A percentile compares a stretch with the other conserved stretches of the same genome.
These are phyloP conservation scores for Phengaris arion DNA, from an alignment of 2,888 invertebrate genomes.

Conservation along the genomic window DNA sequence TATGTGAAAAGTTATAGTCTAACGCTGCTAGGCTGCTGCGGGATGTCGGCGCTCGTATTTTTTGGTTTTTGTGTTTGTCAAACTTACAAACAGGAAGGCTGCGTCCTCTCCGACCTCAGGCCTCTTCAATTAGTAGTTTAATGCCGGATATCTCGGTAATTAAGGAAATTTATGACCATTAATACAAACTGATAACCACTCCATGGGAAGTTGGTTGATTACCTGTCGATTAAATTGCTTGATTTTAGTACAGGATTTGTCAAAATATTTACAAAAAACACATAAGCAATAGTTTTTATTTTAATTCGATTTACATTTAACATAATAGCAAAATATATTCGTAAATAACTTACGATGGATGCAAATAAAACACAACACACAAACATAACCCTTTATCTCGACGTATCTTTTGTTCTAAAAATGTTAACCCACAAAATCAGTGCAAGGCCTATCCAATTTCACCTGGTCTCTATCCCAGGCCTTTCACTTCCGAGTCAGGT, in stretches of 20 bases:
- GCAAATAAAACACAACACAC: no score
- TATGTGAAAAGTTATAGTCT: no score
- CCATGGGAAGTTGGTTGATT: background rate
- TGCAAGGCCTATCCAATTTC: background rate
- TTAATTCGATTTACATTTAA: no score
- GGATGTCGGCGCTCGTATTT: no score
- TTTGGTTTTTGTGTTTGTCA: no score
- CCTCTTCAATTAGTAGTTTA: background rate
- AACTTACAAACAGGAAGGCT: background rate
- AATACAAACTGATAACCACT: background rate
- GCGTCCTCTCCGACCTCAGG: background rate
- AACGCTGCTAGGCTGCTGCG: no score
- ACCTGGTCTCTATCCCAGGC: constrained; percentile 8
- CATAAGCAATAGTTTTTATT: no score
- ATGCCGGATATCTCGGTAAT: background rate
- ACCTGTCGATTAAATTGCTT: background rate
- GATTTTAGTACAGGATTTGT: no score
- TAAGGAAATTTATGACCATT: constrained; percentile 3
- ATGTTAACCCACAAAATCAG: background rate
- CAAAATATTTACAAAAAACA: no score
- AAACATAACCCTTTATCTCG: background rate
- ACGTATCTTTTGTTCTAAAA: background rate
- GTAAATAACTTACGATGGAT: no score
- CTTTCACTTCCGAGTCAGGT: constrained; percentile 20
- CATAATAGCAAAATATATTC: no score